Evolutionary conservation across 1,140 invertebrate genomes (phyloP), one percentile per base, ranked within the genome.

Genomic region (Drosophila azteca): DNA sequence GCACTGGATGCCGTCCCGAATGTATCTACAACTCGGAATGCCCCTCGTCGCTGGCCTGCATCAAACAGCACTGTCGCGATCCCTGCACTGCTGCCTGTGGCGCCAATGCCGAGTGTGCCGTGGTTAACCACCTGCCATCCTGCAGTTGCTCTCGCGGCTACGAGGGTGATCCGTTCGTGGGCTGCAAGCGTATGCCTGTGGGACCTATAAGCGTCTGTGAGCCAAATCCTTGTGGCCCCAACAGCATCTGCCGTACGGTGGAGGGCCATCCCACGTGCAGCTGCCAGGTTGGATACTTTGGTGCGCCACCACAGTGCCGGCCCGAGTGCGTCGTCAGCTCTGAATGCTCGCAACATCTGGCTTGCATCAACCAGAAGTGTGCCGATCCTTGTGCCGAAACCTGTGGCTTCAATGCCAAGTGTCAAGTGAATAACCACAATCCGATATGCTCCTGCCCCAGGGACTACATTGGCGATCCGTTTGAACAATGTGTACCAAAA

Each of bases 51-150:
- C 92, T 96, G 63, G 95, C 96, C 31, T 98, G 97, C 92, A 93
- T 97, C n/a, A 95, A 96, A 79, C 95, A 96, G 89, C 95, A 96
- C 83, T 98, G 97, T 88, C 93, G 95, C 76, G 95, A 97, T 93
- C 97, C 97, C 20, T 98, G 97, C 89, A 93, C 94, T n/a, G 96
- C 96, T 13, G 94, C 96, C 13, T 98, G 97, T 91, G 97, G 97
- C 24, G 79, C 93, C 0, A 96, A 96, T 88, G 96, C 96, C 1
- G 93, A 95, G 71, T 97, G 96, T 82, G 93, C 93, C 71, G 96
- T 97, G 0, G 94, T 96, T 0, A 96, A 96, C 85, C 97, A 97
- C 84, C 93, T 97, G 63, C 96, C 97, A 2, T 94, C 95, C 4
- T 97, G 97, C 89, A 94, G 94, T 45, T 97, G 97, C 75, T 90